Evolutionary conservation across 2,888 invertebrate genomes (phyloP).

Genomic region (Chrysomela aeneicollis): DNA sequence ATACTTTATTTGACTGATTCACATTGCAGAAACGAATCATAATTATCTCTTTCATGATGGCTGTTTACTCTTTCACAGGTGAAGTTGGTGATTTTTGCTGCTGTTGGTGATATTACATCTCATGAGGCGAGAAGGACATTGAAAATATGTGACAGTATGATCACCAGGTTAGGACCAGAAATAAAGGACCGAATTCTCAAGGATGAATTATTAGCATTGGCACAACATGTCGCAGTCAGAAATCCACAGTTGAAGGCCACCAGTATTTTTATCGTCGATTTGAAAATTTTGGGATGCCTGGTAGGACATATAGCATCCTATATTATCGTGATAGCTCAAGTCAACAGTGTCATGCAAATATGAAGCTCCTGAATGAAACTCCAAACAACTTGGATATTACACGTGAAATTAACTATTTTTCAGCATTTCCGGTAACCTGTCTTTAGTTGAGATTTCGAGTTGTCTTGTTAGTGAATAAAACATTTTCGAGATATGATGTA

Average conservation of each 20-base stretch:
- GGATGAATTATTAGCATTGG: slow-evolving; percentile 16
- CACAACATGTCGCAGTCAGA: slow-evolving; percentile 40
- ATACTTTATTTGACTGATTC: too few relatives aligned
- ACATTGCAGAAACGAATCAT: too few relatives aligned
- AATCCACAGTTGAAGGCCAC: slow-evolving; percentile 45
- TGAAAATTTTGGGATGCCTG: slow-evolving; percentile 43
- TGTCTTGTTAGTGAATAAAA: too few relatives aligned
- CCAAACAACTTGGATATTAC: too few relatives aligned
- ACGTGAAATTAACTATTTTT: too few relatives aligned
- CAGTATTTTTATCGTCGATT: slow-evolving; percentile 42
- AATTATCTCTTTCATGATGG: too few relatives aligned
- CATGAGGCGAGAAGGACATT: neutral
- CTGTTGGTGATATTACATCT: neutral
- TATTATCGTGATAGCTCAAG: slow-evolving; percentile 47
- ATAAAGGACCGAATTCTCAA: neutral
- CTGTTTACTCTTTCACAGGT: neutral
- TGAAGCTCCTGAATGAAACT: too few relatives aligned
- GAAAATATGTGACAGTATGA: neutral
- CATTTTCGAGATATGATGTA: too few relatives aligned
- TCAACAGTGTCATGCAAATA: too few relatives aligned
- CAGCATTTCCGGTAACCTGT: too few relatives aligned
- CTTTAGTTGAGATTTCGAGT: too few relatives aligned
- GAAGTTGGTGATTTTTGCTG: neutral
- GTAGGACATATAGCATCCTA: slow-evolving; percentile 49
- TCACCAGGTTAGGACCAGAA: neutral